phyloP scores from a whole-genome alignment of 1,140 invertebrate genomes.

The Pachyrhynchus sulphureomaculatus region DNA sequence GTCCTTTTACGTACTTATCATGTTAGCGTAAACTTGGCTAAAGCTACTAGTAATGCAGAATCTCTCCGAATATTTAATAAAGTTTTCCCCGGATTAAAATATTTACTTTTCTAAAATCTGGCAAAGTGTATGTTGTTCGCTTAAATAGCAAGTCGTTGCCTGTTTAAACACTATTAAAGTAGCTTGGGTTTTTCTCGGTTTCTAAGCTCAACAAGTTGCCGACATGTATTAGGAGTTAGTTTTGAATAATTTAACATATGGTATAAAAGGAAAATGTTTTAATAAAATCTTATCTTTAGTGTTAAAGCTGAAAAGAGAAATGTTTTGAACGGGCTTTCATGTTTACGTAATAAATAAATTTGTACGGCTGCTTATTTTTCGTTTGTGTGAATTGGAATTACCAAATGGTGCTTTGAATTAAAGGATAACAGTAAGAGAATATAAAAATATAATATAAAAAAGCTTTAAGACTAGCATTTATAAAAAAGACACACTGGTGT shows the following conservation, averaged over 20 bases:
- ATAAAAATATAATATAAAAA: too few species aligned
- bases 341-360: too few species aligned
- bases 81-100: conserved; percentile 6
- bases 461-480: too few species aligned
- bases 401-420: too few species aligned
- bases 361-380: too few species aligned
- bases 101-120: conserved; percentile 16
- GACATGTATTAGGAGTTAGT: not conserved
- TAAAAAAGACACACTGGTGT: too few species aligned
- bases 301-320: too few species aligned
- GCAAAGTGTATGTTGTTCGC: conserved; percentile 3
- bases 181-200: conserved; percentile 1
- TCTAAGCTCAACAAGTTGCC: conserved; percentile 13
- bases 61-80: conserved; percentile 7
- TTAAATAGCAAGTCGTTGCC: not conserved
- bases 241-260: not conserved
- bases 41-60: not conserved
- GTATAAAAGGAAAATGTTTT: not conserved
- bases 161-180: conserved; percentile 11
- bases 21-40: not conserved
- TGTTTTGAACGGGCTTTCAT: too few species aligned
- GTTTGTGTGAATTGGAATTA: too few species aligned
- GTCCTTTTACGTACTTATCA: too few species aligned
- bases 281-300: not conserved
- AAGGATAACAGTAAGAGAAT: too few species aligned